phyloP scores from a whole-genome alignment of 2,888 invertebrate species.

The Sepiola atlantica region DNA sequence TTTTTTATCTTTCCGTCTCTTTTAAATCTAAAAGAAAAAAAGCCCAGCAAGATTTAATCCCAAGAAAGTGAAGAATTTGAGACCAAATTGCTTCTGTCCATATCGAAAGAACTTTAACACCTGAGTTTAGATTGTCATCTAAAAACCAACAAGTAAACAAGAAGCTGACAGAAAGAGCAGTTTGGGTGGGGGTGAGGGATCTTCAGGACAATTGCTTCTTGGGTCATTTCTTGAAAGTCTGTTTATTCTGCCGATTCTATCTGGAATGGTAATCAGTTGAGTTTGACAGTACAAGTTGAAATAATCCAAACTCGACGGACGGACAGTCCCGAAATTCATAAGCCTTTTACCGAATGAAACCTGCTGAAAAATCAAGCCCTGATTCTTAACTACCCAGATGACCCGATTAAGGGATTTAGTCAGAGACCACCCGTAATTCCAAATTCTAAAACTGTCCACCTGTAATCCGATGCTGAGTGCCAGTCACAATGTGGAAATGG shows the following conservation, averaged over 20 bases:
- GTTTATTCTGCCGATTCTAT: neutral
- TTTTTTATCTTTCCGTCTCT: too few species aligned
- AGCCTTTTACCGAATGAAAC: neutral
- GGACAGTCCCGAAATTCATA: neutral
- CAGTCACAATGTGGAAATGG: neutral
- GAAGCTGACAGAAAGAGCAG: neutral
- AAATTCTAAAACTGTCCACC: neutral
- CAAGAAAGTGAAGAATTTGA: neutral
- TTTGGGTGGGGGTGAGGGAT: neutral
- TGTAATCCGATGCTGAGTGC: neutral
- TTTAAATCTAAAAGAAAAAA: too few species aligned
- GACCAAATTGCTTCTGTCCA: neutral
- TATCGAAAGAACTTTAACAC: neutral
- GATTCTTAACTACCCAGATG: neutral
- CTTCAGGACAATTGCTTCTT: neutral
- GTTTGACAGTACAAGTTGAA: neutral
- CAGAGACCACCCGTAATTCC: neutral
- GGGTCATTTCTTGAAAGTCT: neutral
- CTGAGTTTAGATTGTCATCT: neutral
- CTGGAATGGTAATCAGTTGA: neutral
- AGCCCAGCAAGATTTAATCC: neutral
- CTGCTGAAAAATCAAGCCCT: neutral
- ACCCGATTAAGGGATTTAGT: slow-evolving; percentile 13
- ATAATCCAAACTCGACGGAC: neutral
- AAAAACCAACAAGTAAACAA: neutral